A percentile compares a stretch with the other conserved stretches of the same genome.
Conservation (phyloP, 2,888 invertebrate species). For the Adineta ricciae region DNA sequence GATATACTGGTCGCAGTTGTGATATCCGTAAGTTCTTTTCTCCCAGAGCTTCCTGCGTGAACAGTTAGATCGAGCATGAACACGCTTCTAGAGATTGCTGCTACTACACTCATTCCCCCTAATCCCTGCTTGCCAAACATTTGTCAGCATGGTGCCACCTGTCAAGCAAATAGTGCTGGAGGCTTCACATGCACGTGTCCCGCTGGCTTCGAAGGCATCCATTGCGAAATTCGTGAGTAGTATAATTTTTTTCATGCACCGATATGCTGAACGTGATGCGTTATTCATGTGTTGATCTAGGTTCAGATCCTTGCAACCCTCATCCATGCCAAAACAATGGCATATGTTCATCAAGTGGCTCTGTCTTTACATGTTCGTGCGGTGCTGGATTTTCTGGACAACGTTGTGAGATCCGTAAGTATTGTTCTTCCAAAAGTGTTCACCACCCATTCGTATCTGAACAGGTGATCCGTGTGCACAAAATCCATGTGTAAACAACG, state of each 20-base stretch:
- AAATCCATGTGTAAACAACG: constrained; percentile 30
- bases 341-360: neutral
- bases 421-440: too few relatives aligned
- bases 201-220: constrained; percentile 34
- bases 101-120: neutral
- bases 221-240: constrained; percentile 34
- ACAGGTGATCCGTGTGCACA: constrained; percentile 24
- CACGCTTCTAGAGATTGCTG: neutral
- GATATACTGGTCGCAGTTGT: constrained; percentile 34
- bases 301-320: constrained; percentile 22
- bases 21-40: constrained; percentile 23
- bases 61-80: constrained; percentile 21
- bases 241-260: too few relatives aligned
- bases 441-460: too few relatives aligned
- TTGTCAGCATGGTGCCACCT: constrained; percentile 25
- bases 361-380: constrained; percentile 2
- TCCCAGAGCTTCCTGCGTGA: too few relatives aligned
- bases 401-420: neutral
- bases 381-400: neutral
- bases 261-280: too few relatives aligned
- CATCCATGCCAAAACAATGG: constrained; percentile 22
- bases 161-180: neutral
- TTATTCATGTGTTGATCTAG: neutral
- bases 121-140: constrained; percentile 21
- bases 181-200: constrained; percentile 34